These are phyloP conservation scores for Anguilla japonica DNA, from an alignment of 2,113 vertebrate species.

Conservation along the genomic window DNA sequence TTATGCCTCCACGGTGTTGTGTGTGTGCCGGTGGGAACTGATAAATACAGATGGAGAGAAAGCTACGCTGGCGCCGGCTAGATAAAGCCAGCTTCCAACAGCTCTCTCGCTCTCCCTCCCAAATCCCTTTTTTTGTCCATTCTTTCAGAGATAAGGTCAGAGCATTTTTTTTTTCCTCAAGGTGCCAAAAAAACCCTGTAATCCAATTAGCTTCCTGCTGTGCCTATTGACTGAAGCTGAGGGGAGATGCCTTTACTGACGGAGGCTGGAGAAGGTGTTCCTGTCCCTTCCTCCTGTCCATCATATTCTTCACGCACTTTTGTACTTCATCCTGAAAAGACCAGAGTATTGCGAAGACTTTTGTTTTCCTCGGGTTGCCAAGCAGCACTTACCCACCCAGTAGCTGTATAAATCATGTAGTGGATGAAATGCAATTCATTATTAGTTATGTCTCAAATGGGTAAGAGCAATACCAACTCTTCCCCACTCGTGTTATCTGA, in stretches of 20 bases:
- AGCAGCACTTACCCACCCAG: no score
- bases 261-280: not conserved
- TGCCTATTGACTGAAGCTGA: slow-evolving; percentile 3
- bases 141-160: slow-evolving; percentile 22
- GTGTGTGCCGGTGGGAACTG: not conserved
- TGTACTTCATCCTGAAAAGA: not conserved
- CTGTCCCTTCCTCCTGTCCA: not conserved
- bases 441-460: no score
- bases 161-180: not conserved
- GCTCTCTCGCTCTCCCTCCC: not conserved
- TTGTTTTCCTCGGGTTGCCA: not conserved
- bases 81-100: not conserved
- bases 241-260: not conserved
- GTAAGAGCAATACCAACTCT: no score
- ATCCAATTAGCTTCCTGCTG: slow-evolving; percentile 22
- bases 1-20: not conserved
- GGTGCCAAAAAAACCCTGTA: not conserved
- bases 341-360: not conserved
- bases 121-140: not conserved
- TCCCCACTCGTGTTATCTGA: not conserved
- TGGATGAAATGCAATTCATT: no score
- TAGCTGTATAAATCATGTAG: no score
- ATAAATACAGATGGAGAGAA: not conserved
- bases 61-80: not conserved
- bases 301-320: not conserved